Evolutionary conservation across 1,140 invertebrate genomes (phyloP), one percentile per base, ranked within the genome.

Genomic region (Drosophila sp.): DNA sequence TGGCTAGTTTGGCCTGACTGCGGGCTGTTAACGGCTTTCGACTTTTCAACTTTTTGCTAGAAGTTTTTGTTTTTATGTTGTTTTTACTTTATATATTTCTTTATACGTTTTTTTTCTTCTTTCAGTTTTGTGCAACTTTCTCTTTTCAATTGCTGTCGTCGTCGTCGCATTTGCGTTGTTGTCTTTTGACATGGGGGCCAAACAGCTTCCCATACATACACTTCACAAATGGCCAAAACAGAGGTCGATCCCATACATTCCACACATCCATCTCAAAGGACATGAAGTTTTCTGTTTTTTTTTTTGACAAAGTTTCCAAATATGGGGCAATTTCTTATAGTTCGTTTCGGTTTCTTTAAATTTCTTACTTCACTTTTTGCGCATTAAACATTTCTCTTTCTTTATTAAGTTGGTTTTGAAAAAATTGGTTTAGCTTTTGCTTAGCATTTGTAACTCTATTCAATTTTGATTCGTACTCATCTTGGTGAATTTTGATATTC

Each of bases 81-180:
- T 50, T 50, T 50, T 50, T 27, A 27, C 44, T 50, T 50, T 50
- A 50, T 47, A 27, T 50, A 50, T 50, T 50, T 50, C 4, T 50
- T 27, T 50, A 50, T 50, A 50, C 17, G 17, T 47, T 23, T 17
- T 17, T 47, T 1, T 17, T 68, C 58, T 66, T 63, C n/a, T 70
- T 76, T 67, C 56, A 64, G 17, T 50, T 29, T 72, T 75, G 84
- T 71, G 69, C 85, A 78, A 89, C 84, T 89, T 89, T 89, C 84
- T 89, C 84, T 84, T 89, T 89, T 84, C 85, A 89, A 89, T 90
- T 89, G 84, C 83, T 79, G 68, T 63, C 70, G 72, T 50, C 54
- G 69, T 70, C 62, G 62, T 71, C 55, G 30, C 44, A 50, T 72
- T 69, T 72, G 60, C 55, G 55, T 78, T 62, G 41, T 69, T 65